Conservation (phyloP, 2,113 vertebrate genomes). For the Daboia siamensis region DNA sequence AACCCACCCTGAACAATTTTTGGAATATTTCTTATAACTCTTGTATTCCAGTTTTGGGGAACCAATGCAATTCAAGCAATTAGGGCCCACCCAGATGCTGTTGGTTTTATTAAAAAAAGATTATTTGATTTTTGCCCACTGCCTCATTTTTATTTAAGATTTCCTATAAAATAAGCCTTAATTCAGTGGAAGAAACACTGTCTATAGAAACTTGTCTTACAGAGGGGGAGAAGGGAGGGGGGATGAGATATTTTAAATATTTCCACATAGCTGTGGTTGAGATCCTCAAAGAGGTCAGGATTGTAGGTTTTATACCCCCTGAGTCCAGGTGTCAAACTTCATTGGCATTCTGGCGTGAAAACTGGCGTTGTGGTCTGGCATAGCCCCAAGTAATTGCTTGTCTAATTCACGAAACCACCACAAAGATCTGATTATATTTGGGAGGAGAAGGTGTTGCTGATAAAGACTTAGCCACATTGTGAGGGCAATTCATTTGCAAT, state of each 20-base stretch:
- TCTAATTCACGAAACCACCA: not conserved
- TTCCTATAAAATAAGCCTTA: conserved; percentile 1
- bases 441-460: not conserved
- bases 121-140: not conserved
- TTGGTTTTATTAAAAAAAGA: not conserved
- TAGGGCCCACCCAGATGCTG: not conserved
- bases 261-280: not conserved
- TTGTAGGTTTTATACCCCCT: not conserved
- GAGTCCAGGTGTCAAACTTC: conserved; percentile 8
- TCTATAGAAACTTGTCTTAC: not conserved
- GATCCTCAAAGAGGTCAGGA: not conserved
- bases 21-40: not conserved
- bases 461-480: not conserved
- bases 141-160: conserved; percentile 4
- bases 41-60: not conserved
- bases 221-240: not conserved
- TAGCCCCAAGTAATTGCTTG: not conserved
- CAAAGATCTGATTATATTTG: not conserved
- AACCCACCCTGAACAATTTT: not conserved
- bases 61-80: not conserved
- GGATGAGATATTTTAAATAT: not conserved
- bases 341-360: not conserved
- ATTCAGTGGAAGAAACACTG: not conserved
- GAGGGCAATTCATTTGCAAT: not conserved
- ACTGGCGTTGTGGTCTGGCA: conserved; percentile 6